Conservation (phyloP, 64 coral and sea anemone genomes). For the Anthopleura sola region DNA sequence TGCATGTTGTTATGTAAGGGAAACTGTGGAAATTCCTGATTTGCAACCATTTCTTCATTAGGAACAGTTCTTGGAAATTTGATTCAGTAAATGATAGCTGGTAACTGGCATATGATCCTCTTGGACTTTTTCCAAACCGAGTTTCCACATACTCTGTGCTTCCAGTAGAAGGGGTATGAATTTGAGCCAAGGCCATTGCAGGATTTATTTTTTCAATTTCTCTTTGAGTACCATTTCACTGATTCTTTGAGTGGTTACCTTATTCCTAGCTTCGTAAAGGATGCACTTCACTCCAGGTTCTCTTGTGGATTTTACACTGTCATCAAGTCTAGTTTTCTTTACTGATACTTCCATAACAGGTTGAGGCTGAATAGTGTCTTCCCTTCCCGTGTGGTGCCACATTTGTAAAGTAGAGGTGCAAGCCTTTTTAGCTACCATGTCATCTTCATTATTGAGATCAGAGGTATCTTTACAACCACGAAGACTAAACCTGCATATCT, state of each 20-base stretch:
- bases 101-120: constrained; percentile 41
- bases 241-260: no score
- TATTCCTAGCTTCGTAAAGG: no score
- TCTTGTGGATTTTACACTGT: background rate
- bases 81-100: constrained; percentile 23
- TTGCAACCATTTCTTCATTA: background rate
- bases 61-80: constrained; percentile 51
- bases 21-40: background rate
- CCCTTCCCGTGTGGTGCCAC: constrained; percentile 44
- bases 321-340: constrained; percentile 55
- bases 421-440: constrained; percentile 38
- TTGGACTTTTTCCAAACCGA: no score
- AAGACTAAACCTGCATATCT: constrained; percentile 30
- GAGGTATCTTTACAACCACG: constrained; percentile 32
- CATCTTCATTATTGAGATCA: constrained; percentile 46
- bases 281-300: no score
- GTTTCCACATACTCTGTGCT: no score
- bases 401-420: constrained; percentile 52
- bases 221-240: no score
- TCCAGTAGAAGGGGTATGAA: no score
- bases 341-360: constrained; percentile 55
- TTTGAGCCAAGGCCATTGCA: no score
- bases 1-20: no score
- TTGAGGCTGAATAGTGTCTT: no score
- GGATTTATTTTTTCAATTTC: no score